Percentiles rank a stretch among this genome's conserved stretches.
Conservation (phyloP, 2,888 invertebrate genomes). For the Allolobophora icterica region DNA sequence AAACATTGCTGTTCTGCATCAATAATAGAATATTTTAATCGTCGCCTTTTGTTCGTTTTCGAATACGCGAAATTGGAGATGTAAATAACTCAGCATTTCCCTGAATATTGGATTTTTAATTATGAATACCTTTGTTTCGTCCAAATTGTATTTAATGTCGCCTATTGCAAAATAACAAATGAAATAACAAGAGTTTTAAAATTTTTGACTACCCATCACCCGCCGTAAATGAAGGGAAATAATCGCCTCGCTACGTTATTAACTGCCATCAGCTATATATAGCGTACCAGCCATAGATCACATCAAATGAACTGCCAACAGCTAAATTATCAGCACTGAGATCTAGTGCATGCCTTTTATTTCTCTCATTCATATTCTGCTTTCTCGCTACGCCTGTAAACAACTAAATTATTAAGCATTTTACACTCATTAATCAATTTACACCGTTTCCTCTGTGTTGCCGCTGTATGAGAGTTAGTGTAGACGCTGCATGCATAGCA, state of each 20-base stretch:
- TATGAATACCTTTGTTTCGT: neutral
- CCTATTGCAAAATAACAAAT: too few relatives aligned
- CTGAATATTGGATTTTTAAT: neutral
- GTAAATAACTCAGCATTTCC: neutral
- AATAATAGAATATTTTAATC: too few relatives aligned
- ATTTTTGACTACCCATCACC: too few relatives aligned
- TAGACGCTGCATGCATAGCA: too few relatives aligned
- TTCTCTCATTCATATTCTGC: neutral
- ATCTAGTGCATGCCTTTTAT: neutral
- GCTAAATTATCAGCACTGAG: neutral
- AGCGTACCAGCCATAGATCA: too few relatives aligned
- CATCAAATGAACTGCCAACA: neutral
- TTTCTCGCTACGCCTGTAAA: neutral
- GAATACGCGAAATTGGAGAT: neutral
- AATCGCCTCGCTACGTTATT: too few relatives aligned
- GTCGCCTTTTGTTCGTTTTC: neutral
- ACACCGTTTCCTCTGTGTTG: neutral
- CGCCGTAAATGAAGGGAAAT: too few relatives aligned
- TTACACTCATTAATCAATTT: neutral
- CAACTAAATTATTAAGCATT: neutral
- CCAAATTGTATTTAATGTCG: neutral
- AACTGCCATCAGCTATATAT: too few relatives aligned
- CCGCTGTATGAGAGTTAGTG: neutral
- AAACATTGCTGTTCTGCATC: too few relatives aligned
- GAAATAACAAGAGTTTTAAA: too few relatives aligned